Evolutionary conservation across 1,140 invertebrate species (phyloP).

Genomic region (Leptinotarsa defecta): DNA sequence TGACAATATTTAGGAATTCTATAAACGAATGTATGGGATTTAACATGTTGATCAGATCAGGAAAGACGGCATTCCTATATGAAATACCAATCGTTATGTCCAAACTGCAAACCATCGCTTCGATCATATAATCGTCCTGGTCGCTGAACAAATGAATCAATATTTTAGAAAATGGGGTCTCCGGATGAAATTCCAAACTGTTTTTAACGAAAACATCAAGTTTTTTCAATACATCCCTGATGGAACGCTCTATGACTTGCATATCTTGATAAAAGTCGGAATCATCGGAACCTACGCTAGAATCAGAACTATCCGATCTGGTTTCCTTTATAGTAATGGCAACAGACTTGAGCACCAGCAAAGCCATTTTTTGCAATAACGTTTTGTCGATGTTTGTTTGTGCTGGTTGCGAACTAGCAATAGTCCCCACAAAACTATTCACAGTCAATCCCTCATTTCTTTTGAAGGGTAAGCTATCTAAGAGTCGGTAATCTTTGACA

Average conservation of each 20-base stretch:
- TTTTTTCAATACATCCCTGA: constrained; percentile 79
- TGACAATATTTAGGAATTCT: constrained; percentile 81
- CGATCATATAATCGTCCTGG: constrained; percentile 88
- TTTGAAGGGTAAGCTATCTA: constrained; percentile 69
- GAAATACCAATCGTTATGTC: constrained; percentile 85
- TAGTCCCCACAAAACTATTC: constrained; percentile 53
- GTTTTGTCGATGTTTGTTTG: constrained; percentile 67
- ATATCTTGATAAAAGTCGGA: constrained; percentile 88
- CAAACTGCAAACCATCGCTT: constrained; percentile 89
- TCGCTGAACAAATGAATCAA: constrained; percentile 86
- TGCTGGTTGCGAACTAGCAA: constrained; percentile 40
- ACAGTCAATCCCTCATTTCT: constrained; percentile 50
- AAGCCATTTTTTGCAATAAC: constrained; percentile 80
- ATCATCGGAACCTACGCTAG: constrained; percentile 77
- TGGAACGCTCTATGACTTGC: constrained; percentile 83
- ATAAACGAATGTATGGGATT: constrained; percentile 83
- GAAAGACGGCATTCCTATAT: constrained; percentile 77
- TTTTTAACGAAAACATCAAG: constrained; percentile 82
- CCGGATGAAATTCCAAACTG: constrained; percentile 82
- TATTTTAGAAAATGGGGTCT: constrained; percentile 84
- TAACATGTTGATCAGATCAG: constrained; percentile 76
- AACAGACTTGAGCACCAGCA: constrained; percentile 84
- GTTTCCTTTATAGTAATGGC: constrained; percentile 90
- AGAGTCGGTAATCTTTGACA: constrained; percentile 80
- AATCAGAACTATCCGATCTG: constrained; percentile 81